phyloP scores from a whole-genome alignment of 2,797 vertebrate species.

The Lateolabrax maculatus region DNA sequence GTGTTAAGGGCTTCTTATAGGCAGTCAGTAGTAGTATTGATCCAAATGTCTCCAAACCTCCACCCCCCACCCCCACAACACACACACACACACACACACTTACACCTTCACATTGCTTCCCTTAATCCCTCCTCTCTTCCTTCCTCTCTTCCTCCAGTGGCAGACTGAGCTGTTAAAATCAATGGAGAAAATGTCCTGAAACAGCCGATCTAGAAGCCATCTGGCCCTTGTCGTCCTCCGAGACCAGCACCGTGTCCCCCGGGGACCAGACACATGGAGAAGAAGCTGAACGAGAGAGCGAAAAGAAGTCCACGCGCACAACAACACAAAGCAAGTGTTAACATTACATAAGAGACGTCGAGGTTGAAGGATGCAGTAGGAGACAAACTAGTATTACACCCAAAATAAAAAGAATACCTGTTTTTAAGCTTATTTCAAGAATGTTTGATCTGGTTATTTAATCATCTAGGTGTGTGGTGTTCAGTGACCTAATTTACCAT shows the following conservation, averaged over 20 bases:
- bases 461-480: not conserved
- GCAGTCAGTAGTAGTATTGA: conserved; percentile 62
- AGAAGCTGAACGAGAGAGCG: conserved; percentile 42
- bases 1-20: conserved; percentile 46
- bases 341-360: conserved; percentile 61
- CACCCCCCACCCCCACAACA: conserved; percentile 8
- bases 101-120: conserved; percentile 16
- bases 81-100: conserved; percentile 31
- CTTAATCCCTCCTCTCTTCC: conserved; percentile 44
- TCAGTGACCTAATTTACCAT: no score
- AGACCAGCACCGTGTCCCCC: conserved; percentile 62
- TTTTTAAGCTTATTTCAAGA: conserved; percentile 22
- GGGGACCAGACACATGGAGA: conserved; percentile 60
- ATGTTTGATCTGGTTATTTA: not conserved
- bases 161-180: conserved; percentile 85
- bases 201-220: conserved; percentile 85
- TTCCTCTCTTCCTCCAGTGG: conserved; percentile 73
- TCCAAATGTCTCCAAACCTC: conserved; percentile 28
- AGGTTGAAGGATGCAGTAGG: not conserved
- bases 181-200: conserved; percentile 85
- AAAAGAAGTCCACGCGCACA: conserved; percentile 27
- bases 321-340: conserved; percentile 70
- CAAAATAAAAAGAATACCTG: not conserved
- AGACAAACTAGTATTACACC: not conserved
- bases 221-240: conserved; percentile 79